Evolutionary conservation across 2,888 invertebrate species (phyloP), one percentile per base, ranked within the genome.

Genomic region (Tetrapedia diversipes): DNA sequence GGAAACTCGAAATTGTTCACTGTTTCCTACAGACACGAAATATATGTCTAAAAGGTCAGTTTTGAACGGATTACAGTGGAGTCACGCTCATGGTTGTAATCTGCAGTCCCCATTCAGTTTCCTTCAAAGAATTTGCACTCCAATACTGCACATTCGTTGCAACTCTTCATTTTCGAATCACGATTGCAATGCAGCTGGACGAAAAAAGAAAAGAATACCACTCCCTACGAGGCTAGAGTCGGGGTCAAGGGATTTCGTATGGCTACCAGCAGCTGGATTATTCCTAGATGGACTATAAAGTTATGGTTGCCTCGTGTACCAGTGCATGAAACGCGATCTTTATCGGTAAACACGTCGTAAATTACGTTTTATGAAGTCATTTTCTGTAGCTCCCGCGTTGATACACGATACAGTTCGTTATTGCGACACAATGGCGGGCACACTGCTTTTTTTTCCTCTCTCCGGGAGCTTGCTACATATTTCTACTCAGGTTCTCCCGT

Each of bases 311-410:
- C 14, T 59, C 19, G 14, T 4, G 32, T 1, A 16, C 34, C 22
- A 24, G 34, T 34, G 32, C 60, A 47, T 24, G 32, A 34, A 34
- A 47, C 60, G 6, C 34, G 60, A 34, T 61, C 34, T 61, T 61
- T 61, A 47, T 47, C 34, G 60, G 16, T 34, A 47, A 61, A 32
- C 34, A 7, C 47, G 14, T 61, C 60, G 24, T 61, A 61, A 45
- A 47, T 45, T 32, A n/a, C 16, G 16, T 61, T 61, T 61, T 34
- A 61, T 47, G 60, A 61, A 61, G 60, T 47, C 24, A 22, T 24
- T 60, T 34, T 22, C 22, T 16, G 22, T 6, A 24, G 22, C n/a
- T 10, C n/a, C 6, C 16, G 32, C 11, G 10, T n/a, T 34, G 10
- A 45, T 11, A n/a, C 4, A n/a, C 22, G 11, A 32, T 53, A 32